Evolutionary conservation across 2,888 invertebrate genomes (phyloP), one percentile per base, ranked within the genome.

Genomic region (Acholoe squamosa): DNA sequence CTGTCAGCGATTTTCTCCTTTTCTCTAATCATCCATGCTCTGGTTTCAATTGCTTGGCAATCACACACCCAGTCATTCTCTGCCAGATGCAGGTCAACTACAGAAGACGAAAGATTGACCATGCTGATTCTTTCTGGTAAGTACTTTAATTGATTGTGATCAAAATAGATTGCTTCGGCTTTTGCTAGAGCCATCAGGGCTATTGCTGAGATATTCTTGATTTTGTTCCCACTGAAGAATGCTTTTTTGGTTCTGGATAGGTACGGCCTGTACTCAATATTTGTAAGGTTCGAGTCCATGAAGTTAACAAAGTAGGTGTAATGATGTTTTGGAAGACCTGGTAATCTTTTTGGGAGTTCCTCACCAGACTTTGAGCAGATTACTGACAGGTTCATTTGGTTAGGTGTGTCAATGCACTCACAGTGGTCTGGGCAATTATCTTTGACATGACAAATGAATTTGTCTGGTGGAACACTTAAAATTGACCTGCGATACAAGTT

Each of bases 321-420:
- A 52, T 84, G 43, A 22, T n/a, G 22, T 22, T 43, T 52, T 16
- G 84, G 22, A n/a, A 84, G 51, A 43, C 43, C 43, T 1, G 84
- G 84, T 52, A 84, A 34, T 43, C 12, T 22, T 25, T 34, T 51
- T n/a, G 84, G 84, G 16, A 84, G 34, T 0, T 19, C 10, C 19
- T 43, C 28, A 22, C 52, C 28, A 33, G 52, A 84, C 1, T n/a
- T 28, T 34, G 22, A 12, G 43, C 84, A 84, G 0, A 25, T n/a
- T 7, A 84, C 28, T 22, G 34, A 43, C 84, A 84, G 34, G 19
- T 84, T 84, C 43, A 84, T 0, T 7, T 84, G 1, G 28, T 43
- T 43, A 34, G 84, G 84, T 43, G 16, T 16, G 10, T 84, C 84
- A n/a, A 84, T 43, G 33, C 84, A 84, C 16, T 84, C 34, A 84